Percentiles rank a stretch among this genome's conserved stretches.
These are phyloP conservation scores for Dryas iulia DNA, from an alignment of 1,140 invertebrate genomes.

Conservation along the genomic window DNA sequence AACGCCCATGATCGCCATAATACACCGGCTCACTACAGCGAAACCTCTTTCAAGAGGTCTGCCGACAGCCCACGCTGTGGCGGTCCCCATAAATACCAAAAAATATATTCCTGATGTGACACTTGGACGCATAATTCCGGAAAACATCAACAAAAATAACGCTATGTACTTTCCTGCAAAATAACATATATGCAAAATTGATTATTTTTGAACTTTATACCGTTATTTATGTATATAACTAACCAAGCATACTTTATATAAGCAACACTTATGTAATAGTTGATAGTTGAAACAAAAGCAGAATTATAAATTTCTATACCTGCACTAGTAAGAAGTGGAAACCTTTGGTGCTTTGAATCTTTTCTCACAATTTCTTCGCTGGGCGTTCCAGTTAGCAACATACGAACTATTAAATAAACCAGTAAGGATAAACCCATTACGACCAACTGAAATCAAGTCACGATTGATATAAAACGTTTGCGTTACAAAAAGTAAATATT, in stretches of 20 bases:
- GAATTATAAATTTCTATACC: conserved; percentile 35
- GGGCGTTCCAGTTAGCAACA: conserved; percentile 37
- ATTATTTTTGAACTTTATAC: not conserved
- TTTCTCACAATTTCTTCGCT: conserved; percentile 38
- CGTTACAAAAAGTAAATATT: too few relatives aligned
- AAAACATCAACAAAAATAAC: conserved; percentile 87
- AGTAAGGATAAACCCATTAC: conserved; percentile 66
- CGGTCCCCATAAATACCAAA: conserved; percentile 89
- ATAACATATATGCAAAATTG: not conserved
- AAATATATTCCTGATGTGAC: conserved; percentile 92
- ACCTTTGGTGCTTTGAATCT: conserved; percentile 61
- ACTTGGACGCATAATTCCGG: conserved; percentile 89
- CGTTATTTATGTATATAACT: too few relatives aligned
- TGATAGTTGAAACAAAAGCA: not conserved
- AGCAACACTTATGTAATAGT: not conserved
- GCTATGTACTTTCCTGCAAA: conserved; percentile 85
- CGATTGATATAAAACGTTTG: too few relatives aligned
- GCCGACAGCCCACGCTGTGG: conserved; percentile 94
- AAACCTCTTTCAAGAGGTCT: conserved; percentile 87
- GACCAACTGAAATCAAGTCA: conserved; percentile 46
- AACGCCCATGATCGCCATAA: conserved; percentile 87
- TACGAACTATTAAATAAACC: conserved; percentile 65
- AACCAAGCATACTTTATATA: too few relatives aligned
- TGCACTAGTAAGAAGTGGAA: conserved; percentile 58
- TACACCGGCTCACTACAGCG: conserved; percentile 84